Conservation (phyloP, 2,888 invertebrate genomes). For the Idaea aversata region DNA sequence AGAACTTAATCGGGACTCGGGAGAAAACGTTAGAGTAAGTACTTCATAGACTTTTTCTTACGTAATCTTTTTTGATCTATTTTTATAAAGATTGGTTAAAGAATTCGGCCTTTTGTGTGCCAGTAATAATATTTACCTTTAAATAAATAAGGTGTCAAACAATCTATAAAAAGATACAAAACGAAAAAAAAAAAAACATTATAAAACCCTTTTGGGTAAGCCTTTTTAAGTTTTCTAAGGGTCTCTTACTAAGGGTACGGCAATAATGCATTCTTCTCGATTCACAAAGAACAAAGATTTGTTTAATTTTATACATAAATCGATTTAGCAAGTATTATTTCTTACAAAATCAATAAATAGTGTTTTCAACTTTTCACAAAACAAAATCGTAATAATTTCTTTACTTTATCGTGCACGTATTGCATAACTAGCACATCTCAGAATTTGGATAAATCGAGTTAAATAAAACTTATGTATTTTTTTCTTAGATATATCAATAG, state of each 20-base stretch:
- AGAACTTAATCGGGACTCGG: background rate
- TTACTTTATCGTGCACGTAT: too few relatives aligned
- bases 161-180: slow-evolving; percentile 32
- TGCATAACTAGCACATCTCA: too few relatives aligned
- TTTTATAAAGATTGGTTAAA: slow-evolving; percentile 37
- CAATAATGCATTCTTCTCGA: background rate
- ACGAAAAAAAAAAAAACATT: too few relatives aligned
- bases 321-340: too few relatives aligned
- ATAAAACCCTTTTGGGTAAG: slow-evolving; percentile 34
- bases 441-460: too few relatives aligned
- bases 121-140: slow-evolving; percentile 50
- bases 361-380: too few relatives aligned
- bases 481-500: too few relatives aligned
- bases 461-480: too few relatives aligned
- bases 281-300: too few relatives aligned
- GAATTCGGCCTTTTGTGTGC: slow-evolving; percentile 45
- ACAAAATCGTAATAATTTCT: too few relatives aligned
- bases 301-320: too few relatives aligned
- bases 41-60: background rate
- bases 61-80: slow-evolving; percentile 26
- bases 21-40: background rate
- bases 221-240: slow-evolving; percentile 7
- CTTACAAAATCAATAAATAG: too few relatives aligned
- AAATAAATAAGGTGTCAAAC: slow-evolving; percentile 57
- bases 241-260: slow-evolving; percentile 15